Base-by-base conservation (phyloP, 2,113 vertebrate genomes). In the Xenopus borealis region DNA sequence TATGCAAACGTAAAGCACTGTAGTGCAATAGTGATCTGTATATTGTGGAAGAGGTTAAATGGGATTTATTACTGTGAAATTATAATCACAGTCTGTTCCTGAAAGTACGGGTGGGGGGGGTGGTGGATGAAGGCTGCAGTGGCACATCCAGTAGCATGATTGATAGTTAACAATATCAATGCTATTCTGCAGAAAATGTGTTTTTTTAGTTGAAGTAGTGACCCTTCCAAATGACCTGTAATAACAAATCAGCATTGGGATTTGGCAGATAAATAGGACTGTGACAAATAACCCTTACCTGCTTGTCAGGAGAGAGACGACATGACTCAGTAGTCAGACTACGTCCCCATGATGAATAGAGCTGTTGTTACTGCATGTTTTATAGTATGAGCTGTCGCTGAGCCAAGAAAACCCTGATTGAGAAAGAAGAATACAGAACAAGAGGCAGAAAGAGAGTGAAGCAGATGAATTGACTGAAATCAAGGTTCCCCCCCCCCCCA, bases 191-290 rank as follows among this genome's bases (percentile, higher is more conserved):
- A 70, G 74, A 77, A 77, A 77, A 77, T 77, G 74, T 77, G 67
- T 70, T 77, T 77, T 63, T 73, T 70, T 69, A 69, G 73, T 67
- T 20, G 47, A 23, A 77, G 66, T 33, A 70, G 59, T 69, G 74
- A 77, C 74, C 74, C 74, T 40, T 70, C n/a, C 58, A n/a, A 55
- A 46, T 77, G 74, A 77, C 74, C 74, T 69, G 74, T 77, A 64
- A 70, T 69, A 70, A 69, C 59, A 77, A 77, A 64, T 77, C 74
- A 77, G 74, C 50, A 23, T 62, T 70, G 67, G 67, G 74, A 77
- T 77, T 77, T 77, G 74, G 61, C 58, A 77, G 74, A 77, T 77
- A 69, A 77, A 77, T 77, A 70, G 63, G 74, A 77, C 74, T 52
- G 67, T 77, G 74, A 77, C 67, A 77, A 77, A 77, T 68, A 77